Evolutionary conservation across 1,140 invertebrate species (phyloP).

Genomic region (Drosophila ogumai): DNA sequence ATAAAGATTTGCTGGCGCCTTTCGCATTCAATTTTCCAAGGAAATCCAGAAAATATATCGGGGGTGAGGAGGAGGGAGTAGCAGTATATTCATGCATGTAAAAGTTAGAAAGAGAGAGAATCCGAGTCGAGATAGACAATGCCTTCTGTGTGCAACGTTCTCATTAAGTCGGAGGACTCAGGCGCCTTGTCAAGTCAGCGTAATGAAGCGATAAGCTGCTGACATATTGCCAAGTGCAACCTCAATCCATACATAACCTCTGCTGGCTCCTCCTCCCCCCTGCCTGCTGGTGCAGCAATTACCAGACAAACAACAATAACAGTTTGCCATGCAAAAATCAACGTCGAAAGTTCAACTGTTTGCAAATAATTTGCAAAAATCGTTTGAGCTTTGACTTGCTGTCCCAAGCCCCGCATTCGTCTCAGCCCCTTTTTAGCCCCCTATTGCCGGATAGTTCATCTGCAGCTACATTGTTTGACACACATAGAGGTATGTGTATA

Average conservation of each 20-base stretch:
- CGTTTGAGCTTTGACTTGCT: slow-evolving; percentile 56
- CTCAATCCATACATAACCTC: slow-evolving; percentile 57
- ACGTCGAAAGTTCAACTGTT: slow-evolving; percentile 75
- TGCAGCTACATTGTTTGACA: slow-evolving; percentile 69
- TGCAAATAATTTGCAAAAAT: slow-evolving; percentile 79
- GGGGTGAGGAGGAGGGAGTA: neutral
- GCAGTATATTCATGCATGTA: slow-evolving; percentile 57
- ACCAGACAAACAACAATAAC: slow-evolving; percentile 55
- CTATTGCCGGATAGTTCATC: slow-evolving; percentile 53
- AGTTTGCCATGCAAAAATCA: slow-evolving; percentile 69
- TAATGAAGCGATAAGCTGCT: slow-evolving; percentile 78
- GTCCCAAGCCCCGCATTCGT: neutral
- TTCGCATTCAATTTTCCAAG: slow-evolving; percentile 36
- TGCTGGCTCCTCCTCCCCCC: neutral
- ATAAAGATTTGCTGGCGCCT: slow-evolving; percentile 56
- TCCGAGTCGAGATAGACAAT: slow-evolving; percentile 35
- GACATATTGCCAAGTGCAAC: slow-evolving; percentile 75
- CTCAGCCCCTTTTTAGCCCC: neutral
- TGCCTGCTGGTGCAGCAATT: slow-evolving; percentile 49
- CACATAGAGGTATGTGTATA: slow-evolving; percentile 32
- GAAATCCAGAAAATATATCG: slow-evolving; percentile 22
- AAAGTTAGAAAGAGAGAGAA: neutral
- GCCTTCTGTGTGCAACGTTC: slow-evolving; percentile 40
- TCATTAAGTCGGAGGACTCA: slow-evolving; percentile 62
- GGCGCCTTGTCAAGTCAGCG: slow-evolving; percentile 64